phyloP scores from a whole-genome alignment of 2,113 vertebrate genomes.

The Verasper variegatus region DNA sequence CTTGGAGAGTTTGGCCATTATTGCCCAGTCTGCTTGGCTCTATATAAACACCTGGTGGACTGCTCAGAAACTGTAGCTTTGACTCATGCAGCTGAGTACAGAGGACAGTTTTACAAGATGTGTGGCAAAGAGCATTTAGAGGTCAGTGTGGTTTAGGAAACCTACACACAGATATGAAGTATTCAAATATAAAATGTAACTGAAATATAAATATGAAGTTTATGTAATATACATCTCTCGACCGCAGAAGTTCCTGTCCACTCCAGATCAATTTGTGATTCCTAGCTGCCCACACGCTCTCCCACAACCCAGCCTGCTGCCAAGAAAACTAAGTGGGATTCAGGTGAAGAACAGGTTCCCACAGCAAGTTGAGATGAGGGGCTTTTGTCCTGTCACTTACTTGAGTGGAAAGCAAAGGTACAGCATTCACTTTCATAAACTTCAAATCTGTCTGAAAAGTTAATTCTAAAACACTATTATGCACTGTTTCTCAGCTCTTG shows the following conservation, averaged over 20 bases:
- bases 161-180: not conserved
- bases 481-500: no score
- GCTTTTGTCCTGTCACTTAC: conserved; percentile 94
- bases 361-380: conserved; percentile 87
- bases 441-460: no score
- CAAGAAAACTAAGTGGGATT: conserved; percentile 82
- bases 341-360: conserved; percentile 89
- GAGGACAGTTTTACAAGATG: conserved; percentile 91
- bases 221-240: conserved; percentile 20
- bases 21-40: conserved; percentile 92
- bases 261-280: conserved; percentile 87
- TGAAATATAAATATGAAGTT: not conserved
- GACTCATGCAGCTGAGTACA: conserved; percentile 89
- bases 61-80: conserved; percentile 82
- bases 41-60: conserved; percentile 86
- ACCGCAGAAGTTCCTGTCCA: conserved; percentile 87
- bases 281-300: conserved; percentile 86
- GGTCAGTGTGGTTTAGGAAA: conserved; percentile 68
- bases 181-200: not conserved
- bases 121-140: conserved; percentile 85
- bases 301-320: conserved; percentile 84
- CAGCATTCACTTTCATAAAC: no score
- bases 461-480: no score
- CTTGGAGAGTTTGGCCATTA: conserved; percentile 91
- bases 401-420: conserved; percentile 91